phyloP scores from a whole-genome alignment of 1,140 invertebrate species.

The Mamestra configurata region DNA sequence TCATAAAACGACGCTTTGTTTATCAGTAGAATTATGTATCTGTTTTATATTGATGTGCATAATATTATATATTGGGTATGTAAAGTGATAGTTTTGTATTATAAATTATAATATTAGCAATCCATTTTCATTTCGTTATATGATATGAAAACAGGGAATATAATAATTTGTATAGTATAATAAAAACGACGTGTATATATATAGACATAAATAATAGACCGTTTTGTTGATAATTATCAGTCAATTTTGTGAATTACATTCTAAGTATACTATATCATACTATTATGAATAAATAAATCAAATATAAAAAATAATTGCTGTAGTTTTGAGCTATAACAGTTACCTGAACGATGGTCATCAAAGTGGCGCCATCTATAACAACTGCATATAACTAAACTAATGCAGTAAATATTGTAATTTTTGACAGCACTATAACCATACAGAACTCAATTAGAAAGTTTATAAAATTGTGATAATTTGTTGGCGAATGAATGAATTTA shows the following conservation, averaged over 20 bases:
- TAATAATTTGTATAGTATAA: constrained; percentile 22
- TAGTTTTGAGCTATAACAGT: not conserved
- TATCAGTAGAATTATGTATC: not conserved
- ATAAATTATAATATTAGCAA: not conserved
- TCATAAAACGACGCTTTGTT: not conserved
- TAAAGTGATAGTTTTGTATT: not conserved
- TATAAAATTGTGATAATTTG: constrained; percentile 48
- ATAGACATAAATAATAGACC: not conserved
- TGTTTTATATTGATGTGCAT: not conserved
- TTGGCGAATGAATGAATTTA: constrained; percentile 46
- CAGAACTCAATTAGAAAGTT: constrained; percentile 30
- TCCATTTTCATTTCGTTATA: constrained; percentile 17
- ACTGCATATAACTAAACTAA: not conserved
- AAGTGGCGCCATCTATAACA: not conserved
- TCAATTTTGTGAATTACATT: constrained; percentile 35
- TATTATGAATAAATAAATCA: constrained; percentile 2
- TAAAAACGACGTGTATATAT: not conserved
- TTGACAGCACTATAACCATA: constrained; percentile 5
- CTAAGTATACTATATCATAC: constrained; percentile 26
- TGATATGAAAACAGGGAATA: constrained; percentile 33
- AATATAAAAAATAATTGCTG: not conserved
- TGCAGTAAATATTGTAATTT: constrained; percentile 8
- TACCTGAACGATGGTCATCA: not conserved
- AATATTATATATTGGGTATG: not conserved
- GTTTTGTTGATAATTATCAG: not conserved